These are phyloP conservation scores for Cataglyphis hispanica DNA, from an alignment of 1,140 invertebrate genomes.

Conservation along the genomic window DNA sequence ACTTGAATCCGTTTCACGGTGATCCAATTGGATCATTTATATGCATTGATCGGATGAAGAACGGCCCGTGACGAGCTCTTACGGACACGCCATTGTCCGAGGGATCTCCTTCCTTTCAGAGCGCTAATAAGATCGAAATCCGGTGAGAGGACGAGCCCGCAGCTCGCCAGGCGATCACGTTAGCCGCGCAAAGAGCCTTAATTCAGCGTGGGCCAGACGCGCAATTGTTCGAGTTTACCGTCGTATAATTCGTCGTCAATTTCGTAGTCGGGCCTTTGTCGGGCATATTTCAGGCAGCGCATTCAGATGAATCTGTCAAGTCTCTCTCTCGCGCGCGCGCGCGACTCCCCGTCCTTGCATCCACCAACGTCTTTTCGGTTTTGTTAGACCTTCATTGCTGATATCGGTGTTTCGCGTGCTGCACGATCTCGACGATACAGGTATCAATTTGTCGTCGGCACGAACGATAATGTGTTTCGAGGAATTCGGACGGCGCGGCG, in stretches of 20 bases:
- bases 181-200: conserved; percentile 13
- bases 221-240: conserved; percentile 57
- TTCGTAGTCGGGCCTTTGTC: conserved; percentile 47
- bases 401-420: conserved; percentile 50
- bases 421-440: background rate
- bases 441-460: too few relatives aligned
- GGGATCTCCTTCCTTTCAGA: conserved; percentile 50
- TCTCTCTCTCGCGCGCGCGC: too few relatives aligned
- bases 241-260: conserved; percentile 66
- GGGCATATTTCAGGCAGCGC: conserved; percentile 48
- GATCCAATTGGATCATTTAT: conserved; percentile 50
- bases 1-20: too few relatives aligned
- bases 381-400: conserved; percentile 30
- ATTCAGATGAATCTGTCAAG: background rate
- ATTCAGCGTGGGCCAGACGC: conserved; percentile 55
- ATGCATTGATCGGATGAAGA: conserved; percentile 38
- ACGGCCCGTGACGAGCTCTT: conserved; percentile 11
- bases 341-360: conserved; percentile 3
- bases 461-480: too few relatives aligned
- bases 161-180: background rate
- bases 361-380: background rate
- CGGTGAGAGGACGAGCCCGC: conserved; percentile 19
- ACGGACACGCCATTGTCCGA: conserved; percentile 38
- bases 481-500: too few relatives aligned
- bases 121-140: conserved; percentile 59